Evolutionary conservation across 1,140 invertebrate species (phyloP), one percentile per base, ranked within the genome.

Genomic region (Philotrypesis tridentata): DNA sequence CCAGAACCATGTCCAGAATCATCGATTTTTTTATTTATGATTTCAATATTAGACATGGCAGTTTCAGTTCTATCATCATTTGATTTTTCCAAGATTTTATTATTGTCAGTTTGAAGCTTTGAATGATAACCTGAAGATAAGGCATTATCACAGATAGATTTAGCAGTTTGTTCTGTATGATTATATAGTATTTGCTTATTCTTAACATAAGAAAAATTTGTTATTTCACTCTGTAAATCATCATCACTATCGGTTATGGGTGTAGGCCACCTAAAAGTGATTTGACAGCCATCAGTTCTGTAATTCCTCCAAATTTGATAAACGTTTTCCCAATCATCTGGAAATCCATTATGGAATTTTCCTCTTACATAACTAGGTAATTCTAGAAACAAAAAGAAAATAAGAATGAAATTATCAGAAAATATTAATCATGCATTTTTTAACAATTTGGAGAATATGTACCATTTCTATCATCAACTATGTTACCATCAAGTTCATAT

Each of bases 301-400:
- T 83, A 91, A 33, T 82, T 84, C 37, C 61, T 85, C 91, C 91
- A 92, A 8, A 91, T 23, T 67, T 88, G 79, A 80, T 84, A 61
- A 77, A 91, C 86, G 71, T 90, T 90, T 75, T 89, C 80, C 91
- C 91, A 92, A 80, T 92, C 90, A 31, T 92, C 89, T 2, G 90
- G 90, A 85, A 92, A 92, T 33, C 90, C 91, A 75, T 90, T 89
- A 21, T 81, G 83, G 84, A 92, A 92, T 87, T 90, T 91, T 1
- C 83, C 84, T 21, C 86, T 73, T 9, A 92, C 81, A 81, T 90
- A 92, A 25, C 88, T 86, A 11, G 91, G 91, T 23, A 92, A 74
- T 79, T 87, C 90, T 91, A 33, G 4, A 80, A 81, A 17, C 29
- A 61, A 60, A 65, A 37, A 23, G 12, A 43, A 48, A 79, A 25